A percentile compares a stretch with the other conserved stretches of the same genome.
Conservation (phyloP, 2,113 vertebrate genomes). For the Rattus rattus region DNA sequence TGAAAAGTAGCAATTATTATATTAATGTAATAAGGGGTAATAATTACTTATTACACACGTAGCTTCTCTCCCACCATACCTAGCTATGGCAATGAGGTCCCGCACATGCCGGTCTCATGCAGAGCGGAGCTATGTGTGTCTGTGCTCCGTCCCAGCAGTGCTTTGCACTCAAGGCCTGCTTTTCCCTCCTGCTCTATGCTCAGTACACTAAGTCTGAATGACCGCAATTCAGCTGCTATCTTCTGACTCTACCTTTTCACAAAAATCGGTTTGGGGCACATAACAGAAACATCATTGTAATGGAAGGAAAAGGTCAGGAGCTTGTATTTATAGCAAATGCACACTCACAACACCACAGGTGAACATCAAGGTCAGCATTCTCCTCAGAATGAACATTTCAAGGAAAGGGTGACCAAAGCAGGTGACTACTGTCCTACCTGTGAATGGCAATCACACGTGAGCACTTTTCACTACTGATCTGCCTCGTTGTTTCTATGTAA, state of each 20-base stretch:
- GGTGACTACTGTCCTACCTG: conserved; percentile 57
- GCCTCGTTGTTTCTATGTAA: conserved; percentile 77
- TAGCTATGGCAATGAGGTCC: not conserved
- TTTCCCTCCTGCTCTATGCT: conserved; percentile 67
- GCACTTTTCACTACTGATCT: conserved; percentile 66
- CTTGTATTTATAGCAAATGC: not conserved
- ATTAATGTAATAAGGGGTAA: not conserved
- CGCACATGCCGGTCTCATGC: conserved; percentile 8
- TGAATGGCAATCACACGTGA: conserved; percentile 73
- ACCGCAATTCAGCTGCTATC: not conserved
- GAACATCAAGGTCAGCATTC: conserved; percentile 50
- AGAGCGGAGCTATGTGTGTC: conserved; percentile 68
- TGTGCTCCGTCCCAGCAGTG: not conserved
- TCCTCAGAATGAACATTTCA: conserved; percentile 58
- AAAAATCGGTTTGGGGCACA: not conserved
- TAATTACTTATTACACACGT: not conserved
- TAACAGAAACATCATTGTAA: conserved; percentile 33
- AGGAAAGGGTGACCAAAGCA: conserved; percentile 43
- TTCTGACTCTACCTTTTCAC: conserved; percentile 23
- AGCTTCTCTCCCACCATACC: not conserved
- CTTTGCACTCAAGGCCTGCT: not conserved
- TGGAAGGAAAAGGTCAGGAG: accelerated
- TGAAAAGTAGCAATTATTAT: conserved; percentile 17
- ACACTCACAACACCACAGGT: not conserved
- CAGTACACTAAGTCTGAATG: conserved; percentile 53